Percentiles rank a stretch among this genome's conserved stretches.
These are phyloP conservation scores for Sebastolobus altivelis DNA, from an alignment of 2,797 vertebrate genomes.

Conservation along the genomic window DNA sequence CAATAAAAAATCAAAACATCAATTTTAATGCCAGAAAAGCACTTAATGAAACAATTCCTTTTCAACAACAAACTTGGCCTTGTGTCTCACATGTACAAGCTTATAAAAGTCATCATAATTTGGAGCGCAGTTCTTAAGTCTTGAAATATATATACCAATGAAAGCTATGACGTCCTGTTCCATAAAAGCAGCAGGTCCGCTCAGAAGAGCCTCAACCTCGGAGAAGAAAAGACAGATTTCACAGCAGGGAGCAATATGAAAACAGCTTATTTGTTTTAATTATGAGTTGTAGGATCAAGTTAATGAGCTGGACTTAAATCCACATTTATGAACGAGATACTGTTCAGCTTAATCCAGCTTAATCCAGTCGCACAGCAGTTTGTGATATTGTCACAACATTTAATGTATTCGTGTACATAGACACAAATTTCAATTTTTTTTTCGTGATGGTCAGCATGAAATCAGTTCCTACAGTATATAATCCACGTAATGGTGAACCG, in stretches of 20 bases:
- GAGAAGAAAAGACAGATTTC: not conserved
- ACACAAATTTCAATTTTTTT: too few species aligned
- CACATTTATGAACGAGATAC: not conserved
- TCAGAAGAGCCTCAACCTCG: not conserved
- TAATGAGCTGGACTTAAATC: not conserved
- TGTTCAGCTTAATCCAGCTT: constrained; percentile 5
- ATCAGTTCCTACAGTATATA: too few species aligned
- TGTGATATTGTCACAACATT: too few species aligned
- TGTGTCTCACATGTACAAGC: not conserved
- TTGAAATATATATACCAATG: not conserved
- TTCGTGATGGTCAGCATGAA: too few species aligned
- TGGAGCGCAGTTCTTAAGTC: not conserved
- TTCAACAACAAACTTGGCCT: not conserved
- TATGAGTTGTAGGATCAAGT: not conserved
- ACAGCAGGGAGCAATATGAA: not conserved
- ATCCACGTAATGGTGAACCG: too few species aligned
- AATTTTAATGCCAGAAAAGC: not conserved
- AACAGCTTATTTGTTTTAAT: not conserved
- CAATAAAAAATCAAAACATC: not conserved
- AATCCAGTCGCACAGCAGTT: too few species aligned
- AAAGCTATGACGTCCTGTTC: not conserved
- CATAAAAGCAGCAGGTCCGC: constrained; percentile 10
- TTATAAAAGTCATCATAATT: not conserved
- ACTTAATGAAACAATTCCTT: not conserved
- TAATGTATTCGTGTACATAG: too few species aligned